phyloP scores from a whole-genome alignment of 2,797 vertebrate species.

The Calcarius lapponicus region DNA sequence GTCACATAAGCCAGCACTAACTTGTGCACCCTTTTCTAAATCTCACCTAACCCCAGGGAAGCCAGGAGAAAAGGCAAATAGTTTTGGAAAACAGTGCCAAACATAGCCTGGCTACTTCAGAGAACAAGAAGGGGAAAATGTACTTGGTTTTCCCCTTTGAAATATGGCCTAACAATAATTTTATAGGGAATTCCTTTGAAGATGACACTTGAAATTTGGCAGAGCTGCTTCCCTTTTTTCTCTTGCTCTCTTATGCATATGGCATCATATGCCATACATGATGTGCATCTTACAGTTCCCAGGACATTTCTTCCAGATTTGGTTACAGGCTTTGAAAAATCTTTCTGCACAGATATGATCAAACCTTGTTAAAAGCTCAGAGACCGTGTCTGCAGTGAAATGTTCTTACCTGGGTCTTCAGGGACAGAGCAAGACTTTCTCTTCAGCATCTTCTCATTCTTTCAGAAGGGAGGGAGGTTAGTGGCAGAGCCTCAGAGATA shows the following conservation, averaged over 20 bases:
- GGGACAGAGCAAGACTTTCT: not conserved
- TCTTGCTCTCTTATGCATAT: not conserved
- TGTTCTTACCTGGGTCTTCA: not conserved
- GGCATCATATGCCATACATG: not conserved
- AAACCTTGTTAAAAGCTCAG: not conserved
- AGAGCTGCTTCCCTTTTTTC: not conserved
- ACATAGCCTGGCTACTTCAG: not conserved
- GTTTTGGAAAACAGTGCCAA: not conserved
- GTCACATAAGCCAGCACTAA: not conserved
- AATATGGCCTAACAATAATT: not conserved
- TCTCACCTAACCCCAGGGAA: not conserved
- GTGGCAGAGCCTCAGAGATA: not conserved
- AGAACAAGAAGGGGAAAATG: not conserved
- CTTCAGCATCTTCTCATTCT: not conserved
- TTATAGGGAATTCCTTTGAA: not conserved
- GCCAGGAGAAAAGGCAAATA: not conserved
- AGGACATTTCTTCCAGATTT: constrained; percentile 10
- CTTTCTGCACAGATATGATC: not conserved
- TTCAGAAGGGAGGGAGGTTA: not conserved
- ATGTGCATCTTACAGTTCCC: not conserved
- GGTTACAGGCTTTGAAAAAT: not conserved
- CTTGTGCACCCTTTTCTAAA: not conserved
- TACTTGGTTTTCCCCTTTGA: not conserved
- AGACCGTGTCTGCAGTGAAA: not conserved
- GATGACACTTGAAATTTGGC: not conserved